Evolutionary conservation across 1,140 invertebrate genomes (phyloP), one percentile per base, ranked within the genome.

Genomic region (Formica exsecta): DNA sequence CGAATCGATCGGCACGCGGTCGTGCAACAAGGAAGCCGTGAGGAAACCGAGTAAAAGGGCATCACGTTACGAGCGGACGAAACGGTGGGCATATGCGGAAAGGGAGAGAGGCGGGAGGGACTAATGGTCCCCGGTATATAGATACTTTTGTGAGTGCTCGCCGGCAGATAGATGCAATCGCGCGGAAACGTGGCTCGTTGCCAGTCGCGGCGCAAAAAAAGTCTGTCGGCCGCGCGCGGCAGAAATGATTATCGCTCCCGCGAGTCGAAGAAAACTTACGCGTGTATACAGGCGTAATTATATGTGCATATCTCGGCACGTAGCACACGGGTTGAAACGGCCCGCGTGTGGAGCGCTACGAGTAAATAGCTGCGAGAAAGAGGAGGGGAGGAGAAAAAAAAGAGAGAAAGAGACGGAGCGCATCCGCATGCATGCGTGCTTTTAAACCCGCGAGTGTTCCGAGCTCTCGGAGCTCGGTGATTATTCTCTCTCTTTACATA

Each of bases 251-350:
- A 86, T 86, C 85, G 85, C 85, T 73, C 54, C 62, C 7, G 76
- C 79, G 85, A 85, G 85, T 83, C 85, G 85, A 86, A 86, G 85
- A 86, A 83, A 86, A 86, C 65, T 86, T 74, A 86, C 54, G 86
- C 83, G 84, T 86, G 88, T 90, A 85, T 86, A 74, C 79, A 66
- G 85, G 84, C 85, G 75, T 90, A 88, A 90, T 89, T 90, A 88
- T 89, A 90, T 86, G 73, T 88, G 81, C 75, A 87, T 86, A 88
- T 80, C 79, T 57, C 85, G 54, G 73, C 79, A 88, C 73, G 85
- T 86, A 89, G 89, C 68, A 48, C 79, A 90, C 85, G 79, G 62
- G 64, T 66, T 81, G 79, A 81, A 87, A 89, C 87, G 73, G 87
- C 66, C 77, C 85, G 44, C 44, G 89, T 70, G 32, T 32, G 32